These are phyloP conservation scores for Nasonia longicornis DNA, from an alignment of 1,140 invertebrate genomes.

Conservation along the genomic window DNA sequence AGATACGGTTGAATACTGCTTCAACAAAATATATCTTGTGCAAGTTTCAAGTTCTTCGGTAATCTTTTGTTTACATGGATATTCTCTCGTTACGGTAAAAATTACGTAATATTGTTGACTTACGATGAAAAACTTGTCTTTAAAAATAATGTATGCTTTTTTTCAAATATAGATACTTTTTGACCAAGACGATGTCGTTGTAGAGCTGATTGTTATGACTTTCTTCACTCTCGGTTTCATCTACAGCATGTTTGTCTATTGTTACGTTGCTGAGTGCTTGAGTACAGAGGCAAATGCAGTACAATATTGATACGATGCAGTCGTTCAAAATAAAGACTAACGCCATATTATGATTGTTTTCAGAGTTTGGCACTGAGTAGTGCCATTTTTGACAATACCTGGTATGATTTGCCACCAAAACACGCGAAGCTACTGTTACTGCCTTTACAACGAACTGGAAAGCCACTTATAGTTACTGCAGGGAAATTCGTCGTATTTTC, in stretches of 20 bases:
- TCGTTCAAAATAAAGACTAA: neutral
- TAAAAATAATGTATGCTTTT: too few relatives aligned
- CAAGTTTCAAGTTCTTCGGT: slow-evolving; percentile 17
- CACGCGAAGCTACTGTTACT: slow-evolving; percentile 28
- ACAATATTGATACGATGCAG: slow-evolving; percentile 35
- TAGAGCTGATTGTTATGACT: slow-evolving; percentile 21
- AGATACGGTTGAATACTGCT: slow-evolving; percentile 25
- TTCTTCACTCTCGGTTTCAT: slow-evolving; percentile 27
- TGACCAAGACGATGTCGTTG: too few relatives aligned
- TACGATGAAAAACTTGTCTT: too few relatives aligned
- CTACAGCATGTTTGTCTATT: slow-evolving; percentile 39
- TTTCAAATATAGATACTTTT: too few relatives aligned
- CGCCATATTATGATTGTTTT: neutral
- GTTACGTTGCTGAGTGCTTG: slow-evolving; percentile 34
- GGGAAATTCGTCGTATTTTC: slow-evolving; percentile 38
- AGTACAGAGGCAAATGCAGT: neutral
- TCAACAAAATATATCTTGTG: slow-evolving; percentile 34
- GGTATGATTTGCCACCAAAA: slow-evolving; percentile 31
- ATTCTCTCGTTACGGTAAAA: slow-evolving; percentile 22
- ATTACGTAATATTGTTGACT: too few relatives aligned
- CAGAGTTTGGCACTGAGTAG: slow-evolving; percentile 42
- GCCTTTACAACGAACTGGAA: slow-evolving; percentile 12
- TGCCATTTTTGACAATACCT: slow-evolving; percentile 35
- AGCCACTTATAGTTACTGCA: slow-evolving; percentile 35
- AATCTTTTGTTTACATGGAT: slow-evolving; percentile 30